Percentiles rank a stretch among this genome's conserved stretches.
Evolutionary conservation across 2,113 vertebrate genomes (phyloP).

Genomic region (Prietella phreatophila): DNA sequence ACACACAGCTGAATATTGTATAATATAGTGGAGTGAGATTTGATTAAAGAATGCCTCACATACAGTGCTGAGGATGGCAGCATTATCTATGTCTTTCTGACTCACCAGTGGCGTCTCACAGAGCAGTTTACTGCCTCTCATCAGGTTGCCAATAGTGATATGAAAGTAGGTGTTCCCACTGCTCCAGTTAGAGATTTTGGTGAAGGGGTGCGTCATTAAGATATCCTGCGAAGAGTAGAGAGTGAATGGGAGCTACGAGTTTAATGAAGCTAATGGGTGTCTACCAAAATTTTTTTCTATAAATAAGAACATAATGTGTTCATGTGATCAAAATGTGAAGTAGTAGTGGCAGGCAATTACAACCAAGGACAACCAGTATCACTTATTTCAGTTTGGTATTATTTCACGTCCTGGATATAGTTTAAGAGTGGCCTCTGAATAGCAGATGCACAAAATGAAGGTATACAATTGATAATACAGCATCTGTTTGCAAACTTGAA

Average conservation of each 20-base stretch:
- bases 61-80: neutral
- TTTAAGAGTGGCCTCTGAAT: neutral
- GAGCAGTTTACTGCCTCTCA: slow-evolving; percentile 91
- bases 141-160: slow-evolving; percentile 94
- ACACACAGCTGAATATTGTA: neutral
- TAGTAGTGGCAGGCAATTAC: neutral
- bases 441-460: neutral
- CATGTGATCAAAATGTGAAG: neutral
- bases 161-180: slow-evolving; percentile 97
- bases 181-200: slow-evolving; percentile 98
- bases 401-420: neutral
- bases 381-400: neutral
- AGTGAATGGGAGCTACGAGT: neutral
- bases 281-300: neutral
- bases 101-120: slow-evolving; percentile 94
- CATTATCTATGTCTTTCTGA: neutral
- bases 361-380: neutral
- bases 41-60: no score
- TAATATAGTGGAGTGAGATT: neutral
- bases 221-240: slow-evolving; percentile 76
- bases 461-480: neutral
- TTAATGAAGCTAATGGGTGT: neutral
- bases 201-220: slow-evolving; percentile 90
- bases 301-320: neutral
- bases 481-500: neutral